These are phyloP conservation scores for Moxostoma hubbsi DNA, from an alignment of 2,797 vertebrate species.

Conservation along the genomic window DNA sequence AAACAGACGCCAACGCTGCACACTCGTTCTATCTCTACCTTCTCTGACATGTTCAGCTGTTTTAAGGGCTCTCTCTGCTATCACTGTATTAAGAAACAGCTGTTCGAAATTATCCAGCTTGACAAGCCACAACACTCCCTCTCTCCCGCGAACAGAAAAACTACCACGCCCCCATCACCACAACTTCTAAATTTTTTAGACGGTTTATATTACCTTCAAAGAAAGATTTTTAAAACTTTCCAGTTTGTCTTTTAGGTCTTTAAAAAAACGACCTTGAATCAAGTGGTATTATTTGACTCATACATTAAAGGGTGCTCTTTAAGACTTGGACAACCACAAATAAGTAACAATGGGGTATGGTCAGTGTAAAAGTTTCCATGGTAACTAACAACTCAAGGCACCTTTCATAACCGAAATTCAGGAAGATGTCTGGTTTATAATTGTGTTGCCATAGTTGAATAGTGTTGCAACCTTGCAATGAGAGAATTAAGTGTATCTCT, in stretches of 20 bases:
- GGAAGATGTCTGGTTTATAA: slow-evolving; percentile 62
- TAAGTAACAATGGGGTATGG: slow-evolving; percentile 69
- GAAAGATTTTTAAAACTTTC: slow-evolving; percentile 20
- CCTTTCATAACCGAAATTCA: slow-evolving; percentile 63
- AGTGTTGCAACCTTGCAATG: slow-evolving; percentile 52
- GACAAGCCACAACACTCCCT: no score
- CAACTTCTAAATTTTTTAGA: slow-evolving; percentile 1
- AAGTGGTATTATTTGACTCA: slow-evolving; percentile 58
- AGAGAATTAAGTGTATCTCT: slow-evolving; percentile 58
- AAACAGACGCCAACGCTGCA: no score
- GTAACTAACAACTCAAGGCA: slow-evolving; percentile 72
- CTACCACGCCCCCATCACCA: no score
- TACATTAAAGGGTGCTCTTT: slow-evolving; percentile 42
- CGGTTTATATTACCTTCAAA: slow-evolving; percentile 1
- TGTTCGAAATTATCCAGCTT: no score
- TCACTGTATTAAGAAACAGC: no score
- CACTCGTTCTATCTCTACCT: no score
- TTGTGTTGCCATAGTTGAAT: slow-evolving; percentile 49
- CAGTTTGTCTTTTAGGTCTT: slow-evolving; percentile 35
- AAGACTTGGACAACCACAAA: slow-evolving; percentile 60
- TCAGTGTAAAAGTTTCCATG: slow-evolving; percentile 76
- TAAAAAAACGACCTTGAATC: slow-evolving; percentile 58
- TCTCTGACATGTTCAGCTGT: no score
- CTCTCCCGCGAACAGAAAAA: no score
- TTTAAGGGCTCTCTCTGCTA: no score